Conservation (phyloP, 53 echinoderm and acorn worm species). For the Echinometra lucunter region DNA sequence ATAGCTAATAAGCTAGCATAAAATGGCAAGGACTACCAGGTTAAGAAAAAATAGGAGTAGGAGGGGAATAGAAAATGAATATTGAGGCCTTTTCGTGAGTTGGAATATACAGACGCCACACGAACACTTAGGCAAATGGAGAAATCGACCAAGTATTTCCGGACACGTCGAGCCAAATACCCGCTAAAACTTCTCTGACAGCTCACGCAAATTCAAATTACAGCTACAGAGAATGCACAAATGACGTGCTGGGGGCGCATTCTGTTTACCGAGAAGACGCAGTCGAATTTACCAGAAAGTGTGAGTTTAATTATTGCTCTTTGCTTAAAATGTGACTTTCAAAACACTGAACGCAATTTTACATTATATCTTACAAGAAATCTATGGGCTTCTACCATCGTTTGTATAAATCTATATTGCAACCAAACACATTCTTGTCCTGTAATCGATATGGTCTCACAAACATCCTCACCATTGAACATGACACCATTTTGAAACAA, state of each 20-base stretch:
- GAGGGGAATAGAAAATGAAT: slow-evolving; percentile 54
- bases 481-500: slow-evolving; percentile 53
- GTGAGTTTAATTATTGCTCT: slow-evolving; percentile 7
- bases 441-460: slow-evolving; percentile 11
- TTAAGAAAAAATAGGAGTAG: slow-evolving; percentile 34
- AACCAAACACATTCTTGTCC: background rate
- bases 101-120: slow-evolving; percentile 63
- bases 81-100: slow-evolving; percentile 54
- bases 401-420: background rate
- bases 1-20: slow-evolving; percentile 40
- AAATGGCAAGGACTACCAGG: background rate
- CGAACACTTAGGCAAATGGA: slow-evolving; percentile 69
- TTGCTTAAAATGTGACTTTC: background rate
- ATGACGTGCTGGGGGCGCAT: background rate
- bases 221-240: background rate
- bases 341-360: background rate
- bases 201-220: slow-evolving; percentile 37
- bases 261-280: background rate
- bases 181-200: slow-evolving; percentile 57
- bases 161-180: slow-evolving; percentile 62
- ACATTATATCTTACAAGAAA: background rate
- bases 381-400: background rate
- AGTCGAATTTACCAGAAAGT: background rate
- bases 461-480: slow-evolving; percentile 44
- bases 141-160: slow-evolving; percentile 71